These are phyloP conservation scores for Epinephelus malabaricus DNA, from an alignment of 2,797 vertebrate species.

Conservation along the genomic window DNA sequence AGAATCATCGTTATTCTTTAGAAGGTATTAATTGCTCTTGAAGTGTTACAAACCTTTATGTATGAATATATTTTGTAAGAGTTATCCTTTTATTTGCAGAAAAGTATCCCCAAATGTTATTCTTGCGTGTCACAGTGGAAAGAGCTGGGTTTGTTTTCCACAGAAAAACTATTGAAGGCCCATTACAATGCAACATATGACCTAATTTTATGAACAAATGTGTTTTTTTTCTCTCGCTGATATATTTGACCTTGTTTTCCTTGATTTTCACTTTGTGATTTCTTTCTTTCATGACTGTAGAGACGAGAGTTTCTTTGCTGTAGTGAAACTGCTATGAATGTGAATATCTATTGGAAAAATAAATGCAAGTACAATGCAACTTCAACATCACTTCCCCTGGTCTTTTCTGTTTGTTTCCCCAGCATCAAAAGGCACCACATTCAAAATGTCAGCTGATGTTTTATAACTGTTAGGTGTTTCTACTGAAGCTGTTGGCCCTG, in stretches of 20 bases:
- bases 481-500: constrained; percentile 55
- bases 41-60: constrained; percentile 65
- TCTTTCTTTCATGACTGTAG: constrained; percentile 71
- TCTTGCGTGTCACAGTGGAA: constrained; percentile 18
- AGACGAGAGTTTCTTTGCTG: constrained; percentile 85
- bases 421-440: neutral
- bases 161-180: constrained; percentile 39
- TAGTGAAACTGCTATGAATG: constrained; percentile 90
- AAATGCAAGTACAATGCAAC: constrained; percentile 94
- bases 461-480: constrained; percentile 39
- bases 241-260: constrained; percentile 69
- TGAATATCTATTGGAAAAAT: constrained; percentile 86
- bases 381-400: constrained; percentile 50
- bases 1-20: constrained; percentile 38
- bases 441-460: constrained; percentile 61
- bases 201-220: constrained; percentile 63
- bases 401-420: constrained; percentile 23
- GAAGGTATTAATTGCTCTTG: constrained; percentile 56
- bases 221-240: constrained; percentile 26
- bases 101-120: constrained; percentile 13
- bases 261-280: constrained; percentile 74
- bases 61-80: constrained; percentile 48
- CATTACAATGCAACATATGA: constrained; percentile 56
- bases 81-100: constrained; percentile 55
- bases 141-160: constrained; percentile 46